These are phyloP conservation scores for Euphysa ruthae DNA, from an alignment of 30 jellyfish, hydroid and myxozoan species.

Conservation along the genomic window DNA sequence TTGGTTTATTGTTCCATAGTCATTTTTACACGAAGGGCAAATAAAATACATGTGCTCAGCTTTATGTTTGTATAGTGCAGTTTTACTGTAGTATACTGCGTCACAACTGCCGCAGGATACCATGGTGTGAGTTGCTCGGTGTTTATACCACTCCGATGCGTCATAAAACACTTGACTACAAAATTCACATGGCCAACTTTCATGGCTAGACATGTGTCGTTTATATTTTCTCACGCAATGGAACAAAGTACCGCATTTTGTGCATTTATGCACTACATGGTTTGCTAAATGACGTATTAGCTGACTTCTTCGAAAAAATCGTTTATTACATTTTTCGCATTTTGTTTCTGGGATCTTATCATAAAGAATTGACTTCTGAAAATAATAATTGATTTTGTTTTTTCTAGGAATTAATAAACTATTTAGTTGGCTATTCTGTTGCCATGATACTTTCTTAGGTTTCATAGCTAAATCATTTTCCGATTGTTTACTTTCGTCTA, in stretches of 20 bases:
- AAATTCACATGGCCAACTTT: conserved; percentile 32
- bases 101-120: conserved; percentile 26
- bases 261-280: conserved; percentile 38
- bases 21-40: conserved; percentile 9
- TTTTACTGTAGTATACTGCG: conserved; percentile 9
- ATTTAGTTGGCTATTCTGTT: background rate
- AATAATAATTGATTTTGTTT: background rate
- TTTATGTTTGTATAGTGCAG: conserved; percentile 8
- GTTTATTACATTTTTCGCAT: conserved; percentile 32
- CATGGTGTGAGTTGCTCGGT: conserved; percentile 38
- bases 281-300: conserved; percentile 29
- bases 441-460: background rate
- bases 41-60: background rate
- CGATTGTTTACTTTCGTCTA: too few relatives aligned
- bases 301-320: conserved; percentile 31
- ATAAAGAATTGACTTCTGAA: background rate
- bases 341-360: conserved; percentile 32
- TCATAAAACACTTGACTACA: conserved; percentile 32
- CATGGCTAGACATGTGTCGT: conserved; percentile 21
- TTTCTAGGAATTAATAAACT: background rate
- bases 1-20: background rate
- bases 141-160: conserved; percentile 42
- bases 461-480: too few relatives aligned
- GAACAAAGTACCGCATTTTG: conserved; percentile 21
- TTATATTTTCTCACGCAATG: conserved; percentile 28